Evolutionary conservation across 2,797 vertebrate genomes (phyloP), one percentile per base, ranked within the genome.

Genomic region (Syngnathus acus): DNA sequence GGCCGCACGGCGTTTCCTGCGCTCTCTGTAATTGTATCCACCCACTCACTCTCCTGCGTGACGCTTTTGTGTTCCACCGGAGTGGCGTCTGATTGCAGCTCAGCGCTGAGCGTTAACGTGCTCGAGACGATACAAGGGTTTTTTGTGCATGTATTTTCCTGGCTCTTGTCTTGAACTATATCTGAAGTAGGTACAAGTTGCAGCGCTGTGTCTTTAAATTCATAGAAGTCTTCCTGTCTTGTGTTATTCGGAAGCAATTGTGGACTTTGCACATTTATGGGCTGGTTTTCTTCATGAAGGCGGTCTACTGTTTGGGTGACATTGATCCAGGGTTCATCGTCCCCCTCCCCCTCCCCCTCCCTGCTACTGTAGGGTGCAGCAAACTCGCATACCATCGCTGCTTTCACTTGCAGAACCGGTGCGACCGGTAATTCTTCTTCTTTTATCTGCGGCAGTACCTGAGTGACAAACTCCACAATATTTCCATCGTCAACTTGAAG

Each of bases 391-490:
- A 69, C 87, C 89, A 71, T 19, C 47, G n/a, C 43, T 32, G 55
- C 38, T 32, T 69, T 73, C 55, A 73, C 82, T 75, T 72, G 89
- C 65, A 23, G 69, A 79, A 88, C 89, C 78, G 78, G 88, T 85
- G 73, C 37, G 40, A 66, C 82, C 19, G 19, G 81, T 77, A 79
- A 60, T 72, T 75, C 76, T 64, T 77, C 68, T 59, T 42, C 62
- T 65, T 40, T 63, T 62, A 62, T 75, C 73, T 61, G 17, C 61
- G 32, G 19, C 66, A 51, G 69, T 70, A 14, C 60, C 23, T 62
- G 26, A 42, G 40, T 14, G 21, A 14, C 21, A 23, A 23, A 42
- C 40, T 23, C 40, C 19, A 42, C 58, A 7, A 42, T 21, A 42
- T 45, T 6, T 55, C 37, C 64, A 45, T 69, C 62, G 14, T 2